Base-by-base conservation (phyloP, 2,113 vertebrate species). In the Cryptomyrus ogoouensis region DNA sequence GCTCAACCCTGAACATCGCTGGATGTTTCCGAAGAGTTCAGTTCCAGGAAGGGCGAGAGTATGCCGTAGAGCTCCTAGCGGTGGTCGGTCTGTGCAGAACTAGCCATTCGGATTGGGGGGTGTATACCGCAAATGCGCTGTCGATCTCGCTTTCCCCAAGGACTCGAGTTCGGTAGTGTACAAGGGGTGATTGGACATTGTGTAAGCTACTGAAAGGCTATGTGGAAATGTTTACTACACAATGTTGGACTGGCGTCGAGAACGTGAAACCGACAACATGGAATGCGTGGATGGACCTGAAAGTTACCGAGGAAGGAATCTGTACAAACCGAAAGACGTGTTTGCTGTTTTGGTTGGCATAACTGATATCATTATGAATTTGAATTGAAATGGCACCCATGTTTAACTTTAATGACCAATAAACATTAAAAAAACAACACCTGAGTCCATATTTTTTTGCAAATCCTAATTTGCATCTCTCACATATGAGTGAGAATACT, bases 11-110 rank as follows among this genome's bases (percentile, higher is more conserved):
- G 80, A 93, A 92, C 94, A 94, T 92, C 94, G 94, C 93, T 95
- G 95, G 95, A 96, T 91, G 88, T 94, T 95, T 94, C 96, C 93
- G 95, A 94, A 92, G 95, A 50, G 12, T 92, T 39, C 91, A 87
- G 46, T 94, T 83, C 95, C 95, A 94, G 95, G 95, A 93, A 92
- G 92, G 94, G 90, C 94, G 95, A 91, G 94, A 90, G 35, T 91
- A 90, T 85, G 92, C 74, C 15, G 74, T 93, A 95, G 93, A 90
- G 90, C 21, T 91, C 93, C 88, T 90, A 89, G 89, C 92, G 93
- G 94, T 94, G 95, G 94, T 92, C 93, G 93, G 94, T 94, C 94
- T 94, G 94, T 95, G 95, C 95, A 94, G 96, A 94, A 94, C 94
- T 95, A 92, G 13, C 39, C 39, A 2, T 39, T 39, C 74, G 13